Evolutionary conservation across 2,888 invertebrate genomes (phyloP), one percentile per base, ranked within the genome.

Genomic region (Drosophila subquinaria): DNA sequence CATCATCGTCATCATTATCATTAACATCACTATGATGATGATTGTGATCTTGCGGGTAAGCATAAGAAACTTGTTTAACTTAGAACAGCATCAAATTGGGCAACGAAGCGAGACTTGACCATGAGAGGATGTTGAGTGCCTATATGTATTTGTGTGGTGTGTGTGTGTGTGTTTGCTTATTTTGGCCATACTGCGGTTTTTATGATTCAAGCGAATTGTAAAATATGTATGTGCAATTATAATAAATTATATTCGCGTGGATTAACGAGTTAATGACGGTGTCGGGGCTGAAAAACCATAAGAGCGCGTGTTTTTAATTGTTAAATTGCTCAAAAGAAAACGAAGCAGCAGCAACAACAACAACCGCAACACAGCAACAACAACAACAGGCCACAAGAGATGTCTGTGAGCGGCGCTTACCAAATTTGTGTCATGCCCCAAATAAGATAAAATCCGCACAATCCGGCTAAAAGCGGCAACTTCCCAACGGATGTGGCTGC

Each of bases 401-500:
- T 40, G 61, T 62, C 78, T 72, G 57, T 69, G 68, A 66, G 69
- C 52, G 81, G 30, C 64, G 73, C 69, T 71, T 82, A 74, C 83
- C 88, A 89, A 89, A 86, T 89, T 85, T 85, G 82, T 86, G 85
- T 86, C 85, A 88, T 89, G 85, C 90, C 90, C 90, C 90, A 86
- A 88, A 86, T 86, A 85, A 76, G 90, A 82, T 72, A 73, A 48
- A 81, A 73, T 86, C 86, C 87, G 87, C 74, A 78, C 82, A 79
- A 82, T 74, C 82, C 71, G 82, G 79, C 75, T 63, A 47, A 62
- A 62, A 33, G 42, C 48, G 63, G 51, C 57, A 76, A 76, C 76
- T 78, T 73, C 76, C 71, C 79, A 71, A 69, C 81, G 85, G 79
- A 84, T 81, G 81, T 84, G 82, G 68, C 53, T 60, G 45, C 43